Conservation (phyloP, 2,797 vertebrate species). For the Darevskia mixta region DNA sequence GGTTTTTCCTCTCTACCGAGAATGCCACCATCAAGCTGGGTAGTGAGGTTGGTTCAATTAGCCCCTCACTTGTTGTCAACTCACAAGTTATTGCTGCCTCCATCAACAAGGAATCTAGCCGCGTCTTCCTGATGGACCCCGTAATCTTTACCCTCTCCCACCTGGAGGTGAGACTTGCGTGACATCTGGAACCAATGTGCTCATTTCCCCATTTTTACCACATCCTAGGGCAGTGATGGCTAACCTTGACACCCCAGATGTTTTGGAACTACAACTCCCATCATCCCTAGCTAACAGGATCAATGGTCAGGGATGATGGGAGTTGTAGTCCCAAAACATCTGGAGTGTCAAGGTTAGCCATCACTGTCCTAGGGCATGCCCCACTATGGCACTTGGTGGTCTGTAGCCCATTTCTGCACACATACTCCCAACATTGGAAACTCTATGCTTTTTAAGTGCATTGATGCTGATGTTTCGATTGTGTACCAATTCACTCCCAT, state of each 20-base stretch:
- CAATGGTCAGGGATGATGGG: too few relatives aligned
- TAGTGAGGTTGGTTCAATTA: conserved; percentile 77
- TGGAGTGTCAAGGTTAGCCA: too few relatives aligned
- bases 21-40: conserved; percentile 92
- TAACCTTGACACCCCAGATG: too few relatives aligned
- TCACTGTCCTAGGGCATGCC: not conserved
- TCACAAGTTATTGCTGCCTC: conserved; percentile 92
- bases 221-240: not conserved
- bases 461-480: not conserved
- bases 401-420: not conserved
- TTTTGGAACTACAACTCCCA: too few relatives aligned
- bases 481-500: not conserved
- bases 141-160: conserved; percentile 93
- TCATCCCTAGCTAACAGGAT: too few relatives aligned
- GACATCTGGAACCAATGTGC: not conserved
- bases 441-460: not conserved
- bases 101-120: conserved; percentile 95
- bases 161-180: conserved; percentile 81
- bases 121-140: conserved; percentile 93
- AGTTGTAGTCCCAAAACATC: too few relatives aligned
- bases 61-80: conserved; percentile 87
- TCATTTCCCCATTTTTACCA: not conserved
- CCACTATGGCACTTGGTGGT: not conserved
- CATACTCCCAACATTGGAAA: not conserved
- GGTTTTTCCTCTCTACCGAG: conserved; percentile 91